Percentiles rank a stretch among this genome's conserved stretches.
Evolutionary conservation across 1,140 invertebrate species (phyloP).

Genomic region (Drosophila pruinosa): DNA sequence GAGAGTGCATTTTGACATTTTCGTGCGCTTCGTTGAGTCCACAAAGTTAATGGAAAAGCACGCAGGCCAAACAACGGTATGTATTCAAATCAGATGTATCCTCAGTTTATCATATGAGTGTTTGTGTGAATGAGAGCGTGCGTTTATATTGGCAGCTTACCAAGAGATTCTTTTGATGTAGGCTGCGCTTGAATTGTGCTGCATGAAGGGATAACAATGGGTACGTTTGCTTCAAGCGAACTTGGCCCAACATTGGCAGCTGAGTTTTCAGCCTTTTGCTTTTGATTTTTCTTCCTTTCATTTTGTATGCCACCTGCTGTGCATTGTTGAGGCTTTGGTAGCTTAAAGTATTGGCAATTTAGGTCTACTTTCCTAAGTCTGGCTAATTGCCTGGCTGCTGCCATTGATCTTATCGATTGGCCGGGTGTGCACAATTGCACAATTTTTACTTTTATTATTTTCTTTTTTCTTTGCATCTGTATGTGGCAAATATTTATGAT

Average conservation of each 20-base stretch:
- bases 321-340: slow-evolving; percentile 4
- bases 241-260: slow-evolving; percentile 9
- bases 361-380: slow-evolving; percentile 23
- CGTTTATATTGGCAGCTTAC: slow-evolving; percentile 2
- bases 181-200: slow-evolving; percentile 16
- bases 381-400: slow-evolving; percentile 56
- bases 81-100: slow-evolving; percentile 25
- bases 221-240: slow-evolving; percentile 10
- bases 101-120: background rate
- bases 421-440: background rate
- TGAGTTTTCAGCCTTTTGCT: slow-evolving; percentile 8
- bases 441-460: slow-evolving; percentile 8
- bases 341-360: background rate
- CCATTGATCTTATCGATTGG: slow-evolving; percentile 47
- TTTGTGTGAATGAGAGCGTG: background rate
- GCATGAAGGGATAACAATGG: slow-evolving; percentile 20
- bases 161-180: slow-evolving; percentile 2
- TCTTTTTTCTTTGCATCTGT: slow-evolving; percentile 26
- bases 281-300: slow-evolving; percentile 8
- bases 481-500: slow-evolving; percentile 64
- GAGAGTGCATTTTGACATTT: slow-evolving; percentile 77
- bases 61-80: slow-evolving; percentile 23
- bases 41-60: slow-evolving; percentile 70
- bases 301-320: slow-evolving; percentile 7
- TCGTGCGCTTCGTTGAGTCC: slow-evolving; percentile 68